Percentiles rank a stretch among this genome's conserved stretches.
Conservation (phyloP, 1,140 invertebrate genomes). For the Euura saliciscinereae region DNA sequence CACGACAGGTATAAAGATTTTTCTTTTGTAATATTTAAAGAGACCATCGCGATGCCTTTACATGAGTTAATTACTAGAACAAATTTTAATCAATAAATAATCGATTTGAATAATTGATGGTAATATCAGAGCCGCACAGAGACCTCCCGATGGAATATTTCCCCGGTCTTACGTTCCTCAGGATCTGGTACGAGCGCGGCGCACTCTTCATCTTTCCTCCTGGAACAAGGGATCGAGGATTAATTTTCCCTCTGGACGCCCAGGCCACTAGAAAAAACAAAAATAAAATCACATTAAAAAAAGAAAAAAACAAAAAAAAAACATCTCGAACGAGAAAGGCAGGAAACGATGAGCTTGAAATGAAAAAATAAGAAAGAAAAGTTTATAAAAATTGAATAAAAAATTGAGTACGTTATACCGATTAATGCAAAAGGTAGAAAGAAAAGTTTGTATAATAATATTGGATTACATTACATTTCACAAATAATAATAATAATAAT, state of each 20-base stretch:
- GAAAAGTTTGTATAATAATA: background rate
- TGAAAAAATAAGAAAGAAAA: conserved; percentile 15
- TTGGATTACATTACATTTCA: background rate
- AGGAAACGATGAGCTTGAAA: conserved; percentile 17
- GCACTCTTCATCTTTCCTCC: background rate
- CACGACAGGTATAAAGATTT: no score
- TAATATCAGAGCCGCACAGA: background rate
- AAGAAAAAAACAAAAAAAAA: background rate
- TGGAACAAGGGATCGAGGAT: background rate
- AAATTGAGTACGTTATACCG: conserved; percentile 9
- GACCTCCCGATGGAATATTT: background rate
- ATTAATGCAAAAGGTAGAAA: conserved; percentile 11
- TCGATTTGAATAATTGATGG: no score
- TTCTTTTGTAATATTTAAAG: no score
- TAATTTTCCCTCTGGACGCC: background rate
- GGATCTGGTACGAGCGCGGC: background rate
- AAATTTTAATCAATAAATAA: no score
- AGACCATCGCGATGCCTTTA: no score
- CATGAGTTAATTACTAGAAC: no score
- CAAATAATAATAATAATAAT: background rate
- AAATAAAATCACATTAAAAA: background rate
- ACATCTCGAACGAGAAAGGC: background rate
- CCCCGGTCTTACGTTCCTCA: background rate
- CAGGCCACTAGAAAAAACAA: background rate
- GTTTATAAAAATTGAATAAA: background rate